Evolutionary conservation across 2,113 vertebrate species (phyloP).

Genomic region (Oplegnathus fasciatus): DNA sequence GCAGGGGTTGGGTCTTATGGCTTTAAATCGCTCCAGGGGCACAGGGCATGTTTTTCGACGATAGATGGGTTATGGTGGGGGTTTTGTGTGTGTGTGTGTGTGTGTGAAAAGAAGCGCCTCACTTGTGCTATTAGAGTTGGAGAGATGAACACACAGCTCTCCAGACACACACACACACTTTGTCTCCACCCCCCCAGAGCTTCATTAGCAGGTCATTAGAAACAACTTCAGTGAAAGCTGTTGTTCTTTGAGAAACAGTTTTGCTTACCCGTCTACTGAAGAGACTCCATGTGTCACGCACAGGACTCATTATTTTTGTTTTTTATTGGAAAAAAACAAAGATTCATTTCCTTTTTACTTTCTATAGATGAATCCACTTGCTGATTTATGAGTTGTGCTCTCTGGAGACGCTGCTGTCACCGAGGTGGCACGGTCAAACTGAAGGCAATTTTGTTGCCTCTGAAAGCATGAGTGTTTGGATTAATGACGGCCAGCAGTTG

Average conservation of each 20-base stretch:
- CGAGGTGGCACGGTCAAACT: not conserved
- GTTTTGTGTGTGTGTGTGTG: constrained; percentile 28
- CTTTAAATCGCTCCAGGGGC: constrained; percentile 73
- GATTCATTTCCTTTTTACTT: not conserved
- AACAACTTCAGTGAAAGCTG: constrained; percentile 64
- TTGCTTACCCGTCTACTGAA: constrained; percentile 13
- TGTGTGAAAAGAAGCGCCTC: constrained; percentile 17
- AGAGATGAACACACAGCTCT: constrained; percentile 56
- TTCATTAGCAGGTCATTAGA: constrained; percentile 77
- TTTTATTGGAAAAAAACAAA: not conserved
- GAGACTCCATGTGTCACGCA: constrained; percentile 6
- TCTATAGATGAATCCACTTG: constrained; percentile 36
- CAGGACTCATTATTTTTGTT: constrained; percentile 44
- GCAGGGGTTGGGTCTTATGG: constrained; percentile 69
- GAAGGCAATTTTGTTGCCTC: not conserved
- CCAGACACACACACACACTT: constrained; percentile 61
- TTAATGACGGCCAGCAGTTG: not conserved
- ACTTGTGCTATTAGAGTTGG: constrained; percentile 55
- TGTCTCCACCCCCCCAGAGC: constrained; percentile 59
- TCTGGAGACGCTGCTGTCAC: constrained; percentile 14
- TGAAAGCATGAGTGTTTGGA: not conserved
- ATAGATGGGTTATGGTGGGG: constrained; percentile 60
- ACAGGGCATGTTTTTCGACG: constrained; percentile 67
- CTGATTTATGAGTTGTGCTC: constrained; percentile 10
- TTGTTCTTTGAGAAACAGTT: constrained; percentile 50